Conservation (phyloP, 2,888 invertebrate genomes). For the Watsonalla cultraria region DNA sequence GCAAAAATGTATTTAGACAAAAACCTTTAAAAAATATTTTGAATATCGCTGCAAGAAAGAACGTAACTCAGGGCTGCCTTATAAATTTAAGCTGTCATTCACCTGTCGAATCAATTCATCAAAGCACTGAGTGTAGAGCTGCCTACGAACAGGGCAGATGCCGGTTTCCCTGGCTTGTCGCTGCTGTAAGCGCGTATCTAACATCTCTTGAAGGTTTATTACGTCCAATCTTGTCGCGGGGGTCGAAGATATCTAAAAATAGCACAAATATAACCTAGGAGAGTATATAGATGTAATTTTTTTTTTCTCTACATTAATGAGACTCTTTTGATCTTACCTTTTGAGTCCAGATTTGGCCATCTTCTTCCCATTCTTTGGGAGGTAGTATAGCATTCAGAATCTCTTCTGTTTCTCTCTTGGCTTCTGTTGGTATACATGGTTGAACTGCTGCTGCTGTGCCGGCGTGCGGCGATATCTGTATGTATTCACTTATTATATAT, state of each 20-base stretch:
- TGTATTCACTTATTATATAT: neutral
- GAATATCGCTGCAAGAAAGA: no score
- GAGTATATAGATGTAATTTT: no score
- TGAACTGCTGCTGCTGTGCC: constrained; percentile 72
- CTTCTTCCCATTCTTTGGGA: constrained; percentile 96
- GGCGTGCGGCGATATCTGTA: constrained; percentile 52
- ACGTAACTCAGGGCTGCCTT: no score
- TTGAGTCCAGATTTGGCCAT: constrained; percentile 94
- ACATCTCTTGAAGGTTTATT: constrained; percentile 96
- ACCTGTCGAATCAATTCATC: constrained; percentile 81
- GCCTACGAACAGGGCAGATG: constrained; percentile 95
- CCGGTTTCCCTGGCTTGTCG: constrained; percentile 97
- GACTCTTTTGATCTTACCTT: constrained; percentile 66
- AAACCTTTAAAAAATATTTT: no score
- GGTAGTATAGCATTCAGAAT: constrained; percentile 95
- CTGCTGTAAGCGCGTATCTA: constrained; percentile 93
- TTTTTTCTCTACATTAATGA: no score
- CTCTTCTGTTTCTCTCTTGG: constrained; percentile 91
- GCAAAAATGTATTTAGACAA: no score
- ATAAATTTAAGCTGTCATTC: neutral
- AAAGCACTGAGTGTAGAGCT: constrained; percentile 97
- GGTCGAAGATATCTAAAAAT: constrained; percentile 90
- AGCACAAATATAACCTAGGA: constrained; percentile 1
- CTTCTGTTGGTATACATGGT: constrained; percentile 80
- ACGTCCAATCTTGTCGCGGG: constrained; percentile 98